phyloP scores from a whole-genome alignment of 2,797 vertebrate species.

The Cossypha polioptera region DNA sequence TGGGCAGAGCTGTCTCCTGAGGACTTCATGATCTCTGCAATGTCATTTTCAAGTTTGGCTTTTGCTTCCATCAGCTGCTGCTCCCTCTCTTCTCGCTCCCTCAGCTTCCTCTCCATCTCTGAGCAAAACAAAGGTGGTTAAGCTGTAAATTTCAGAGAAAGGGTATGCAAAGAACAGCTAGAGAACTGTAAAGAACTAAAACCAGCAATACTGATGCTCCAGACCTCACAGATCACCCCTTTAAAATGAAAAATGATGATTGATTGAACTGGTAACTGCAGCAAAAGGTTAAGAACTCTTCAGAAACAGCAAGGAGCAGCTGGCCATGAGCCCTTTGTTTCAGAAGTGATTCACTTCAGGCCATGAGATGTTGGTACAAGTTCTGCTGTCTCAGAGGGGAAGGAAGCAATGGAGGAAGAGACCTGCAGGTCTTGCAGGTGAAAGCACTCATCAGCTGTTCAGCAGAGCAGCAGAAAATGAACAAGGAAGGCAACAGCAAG shows the following conservation, averaged over 20 bases:
- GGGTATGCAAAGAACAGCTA: background rate
- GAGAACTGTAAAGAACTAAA: background rate
- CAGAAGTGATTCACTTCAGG: background rate
- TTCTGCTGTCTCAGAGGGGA: background rate
- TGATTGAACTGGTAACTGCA: background rate
- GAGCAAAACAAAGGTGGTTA: background rate
- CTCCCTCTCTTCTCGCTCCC: conserved; percentile 83
- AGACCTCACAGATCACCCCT: background rate
- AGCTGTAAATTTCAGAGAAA: background rate
- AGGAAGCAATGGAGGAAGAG: background rate
- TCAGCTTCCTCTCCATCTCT: conserved; percentile 88
- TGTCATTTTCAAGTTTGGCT: conserved; percentile 88
- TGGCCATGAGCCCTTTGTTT: background rate
- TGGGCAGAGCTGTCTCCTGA: conserved; percentile 93
- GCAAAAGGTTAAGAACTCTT: background rate
- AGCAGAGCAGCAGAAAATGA: background rate
- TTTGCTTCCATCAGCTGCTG: conserved; percentile 87
- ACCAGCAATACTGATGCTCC: background rate
- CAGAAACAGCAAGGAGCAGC: background rate
- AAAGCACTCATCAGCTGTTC: background rate
- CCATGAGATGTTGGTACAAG: background rate
- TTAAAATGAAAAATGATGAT: background rate
- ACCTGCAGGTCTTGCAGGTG: background rate
- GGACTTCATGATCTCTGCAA: conserved; percentile 91
- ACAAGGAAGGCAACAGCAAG: background rate